Percentiles rank a stretch among this genome's conserved stretches.
Conservation (phyloP, 2,797 vertebrate species). For the Myotis findleyi region DNA sequence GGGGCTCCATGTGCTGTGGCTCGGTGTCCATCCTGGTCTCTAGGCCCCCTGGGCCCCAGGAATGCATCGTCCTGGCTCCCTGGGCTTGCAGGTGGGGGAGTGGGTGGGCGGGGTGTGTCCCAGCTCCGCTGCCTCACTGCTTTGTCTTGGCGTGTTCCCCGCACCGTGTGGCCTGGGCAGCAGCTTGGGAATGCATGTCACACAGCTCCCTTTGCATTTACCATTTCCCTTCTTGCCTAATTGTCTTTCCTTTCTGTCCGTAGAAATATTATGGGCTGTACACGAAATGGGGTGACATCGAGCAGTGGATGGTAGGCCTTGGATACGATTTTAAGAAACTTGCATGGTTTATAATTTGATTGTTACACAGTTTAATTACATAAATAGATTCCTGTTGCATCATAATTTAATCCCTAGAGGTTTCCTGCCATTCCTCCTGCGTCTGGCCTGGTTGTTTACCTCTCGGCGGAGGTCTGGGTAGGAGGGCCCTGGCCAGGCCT, state of each 20-base stretch:
- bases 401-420: neutral
- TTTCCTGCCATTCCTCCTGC: neutral
- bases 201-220: neutral
- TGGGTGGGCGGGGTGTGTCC: neutral
- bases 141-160: neutral
- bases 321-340: conserved; percentile 15
- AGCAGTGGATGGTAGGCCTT: conserved; percentile 97
- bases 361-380: neutral
- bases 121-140: neutral
- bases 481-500: accelerated
- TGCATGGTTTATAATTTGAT: conserved; percentile 55
- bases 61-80: neutral
- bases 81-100: neutral
- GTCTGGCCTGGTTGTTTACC: neutral
- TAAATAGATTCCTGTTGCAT: neutral
- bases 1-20: neutral
- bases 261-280: conserved; percentile 98
- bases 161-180: neutral
- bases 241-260: conserved; percentile 81
- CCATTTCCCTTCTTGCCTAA: conserved; percentile 77
- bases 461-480: accelerated
- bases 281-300: conserved; percentile 97
- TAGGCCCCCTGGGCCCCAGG: accelerated
- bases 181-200: conserved; percentile 49
- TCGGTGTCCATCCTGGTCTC: neutral